A percentile compares a stretch with the other conserved stretches of the same genome.
Conservation (phyloP, 2,113 vertebrate genomes). For the Puma concolor region DNA sequence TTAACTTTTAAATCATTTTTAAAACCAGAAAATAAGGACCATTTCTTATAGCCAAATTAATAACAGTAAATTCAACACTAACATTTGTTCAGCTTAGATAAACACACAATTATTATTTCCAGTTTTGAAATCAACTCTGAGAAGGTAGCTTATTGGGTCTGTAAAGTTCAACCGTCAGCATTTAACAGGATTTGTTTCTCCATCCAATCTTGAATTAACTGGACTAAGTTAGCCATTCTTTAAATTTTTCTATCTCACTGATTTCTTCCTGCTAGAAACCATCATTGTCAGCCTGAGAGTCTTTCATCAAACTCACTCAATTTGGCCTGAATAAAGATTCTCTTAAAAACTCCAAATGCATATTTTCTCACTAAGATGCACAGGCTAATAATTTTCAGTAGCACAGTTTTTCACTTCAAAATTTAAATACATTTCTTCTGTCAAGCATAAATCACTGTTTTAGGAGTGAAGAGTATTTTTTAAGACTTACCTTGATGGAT, state of each 20-base stretch:
- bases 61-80: not conserved
- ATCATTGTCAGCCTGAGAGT: not conserved
- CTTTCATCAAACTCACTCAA: not conserved
- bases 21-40: not conserved
- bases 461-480: not conserved
- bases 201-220: not conserved
- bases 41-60: not conserved
- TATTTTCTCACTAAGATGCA: not conserved
- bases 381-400: slow-evolving; percentile 4
- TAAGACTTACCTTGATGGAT: not conserved
- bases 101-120: not conserved
- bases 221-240: not conserved
- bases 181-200: not conserved
- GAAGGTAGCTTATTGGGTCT: not conserved
- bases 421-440: not conserved
- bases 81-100: not conserved
- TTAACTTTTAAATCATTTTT: not conserved
- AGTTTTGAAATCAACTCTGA: not conserved
- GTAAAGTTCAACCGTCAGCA: not conserved
- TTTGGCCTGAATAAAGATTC: not conserved
- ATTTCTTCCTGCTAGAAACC: not conserved
- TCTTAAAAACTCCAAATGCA: not conserved
- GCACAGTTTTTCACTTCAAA: slow-evolving; percentile 40
- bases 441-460: slow-evolving; percentile 15
- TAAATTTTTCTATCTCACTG: not conserved